Evolutionary conservation across 2,888 invertebrate species (phyloP), one percentile per base, ranked within the genome.

Genomic region (Aproaerema taeniolella): DNA sequence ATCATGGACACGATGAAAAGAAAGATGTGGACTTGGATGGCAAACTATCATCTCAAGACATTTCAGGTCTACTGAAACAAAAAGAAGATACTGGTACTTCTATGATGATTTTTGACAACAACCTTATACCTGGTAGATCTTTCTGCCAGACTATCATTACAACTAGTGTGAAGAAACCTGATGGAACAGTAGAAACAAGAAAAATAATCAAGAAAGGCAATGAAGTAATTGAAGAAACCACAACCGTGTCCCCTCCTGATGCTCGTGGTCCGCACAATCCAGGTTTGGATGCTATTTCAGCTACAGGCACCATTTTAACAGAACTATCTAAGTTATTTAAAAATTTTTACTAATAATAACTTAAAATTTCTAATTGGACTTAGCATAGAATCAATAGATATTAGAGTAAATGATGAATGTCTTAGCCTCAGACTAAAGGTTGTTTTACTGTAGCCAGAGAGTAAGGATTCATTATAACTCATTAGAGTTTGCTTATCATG

Each of bases 81-180:
- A 77, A 74, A 17, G 69, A 70, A 13, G 63, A 69, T 16, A 44
- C 48, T 9, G 24, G 24, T 20, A 13, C 16, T 7, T 10, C 35
- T 25, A n/a, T 45, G n/a, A 38, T 42, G 9, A 32, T 49, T 13
- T 81, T 80, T 42, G 62, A 64, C 36, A 71, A 75, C 5, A 61
- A 61, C 8, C 41, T 79, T 35, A 62, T 76, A n/a, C 76, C 81
- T 1, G 73, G 75, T 5, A 62, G 61, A 31, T 73, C 79, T 24
- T 85, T 78, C 51, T 82, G 79, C 45, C 61, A 78, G 55, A 85
- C 85, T 9, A 67, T 86, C 6, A 86, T 86, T 31, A 85, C 86
- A 33, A 82, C 82, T 2, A 82, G 78, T 48, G 53, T 83, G 2
- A 82, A 67, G 10, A 83, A 82, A 49, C 60, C 85, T 1, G 85